These are phyloP conservation scores for Macaria liturata DNA, from an alignment of 2,888 invertebrate species.

Conservation along the genomic window DNA sequence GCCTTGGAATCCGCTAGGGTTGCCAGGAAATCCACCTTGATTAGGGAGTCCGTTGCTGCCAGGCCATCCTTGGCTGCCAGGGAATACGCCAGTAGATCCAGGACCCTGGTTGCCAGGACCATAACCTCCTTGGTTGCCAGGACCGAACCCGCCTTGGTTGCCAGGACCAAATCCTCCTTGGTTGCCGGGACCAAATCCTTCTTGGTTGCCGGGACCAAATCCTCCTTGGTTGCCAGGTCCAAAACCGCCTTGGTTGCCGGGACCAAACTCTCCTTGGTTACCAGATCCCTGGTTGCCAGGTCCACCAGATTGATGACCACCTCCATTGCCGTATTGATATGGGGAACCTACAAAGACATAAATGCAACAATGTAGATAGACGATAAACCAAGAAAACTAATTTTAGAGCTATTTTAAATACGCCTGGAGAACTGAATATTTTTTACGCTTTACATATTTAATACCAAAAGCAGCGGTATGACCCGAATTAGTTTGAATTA, in stretches of 20 bases:
- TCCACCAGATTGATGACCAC: conserved; percentile 9
- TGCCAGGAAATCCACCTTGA: background rate
- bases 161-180: conserved; percentile 17
- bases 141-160: conserved; percentile 5
- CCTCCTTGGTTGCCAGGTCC: conserved; percentile 11
- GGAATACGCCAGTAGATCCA: conserved; percentile 2
- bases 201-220: conserved; percentile 13
- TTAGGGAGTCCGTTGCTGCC: background rate
- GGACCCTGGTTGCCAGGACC: conserved; percentile 6
- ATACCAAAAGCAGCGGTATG: too few relatives aligned
- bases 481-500: too few relatives aligned
- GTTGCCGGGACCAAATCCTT: conserved; percentile 8
- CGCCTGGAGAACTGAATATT: too few relatives aligned
- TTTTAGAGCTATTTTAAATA: too few relatives aligned
- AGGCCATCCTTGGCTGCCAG: conserved; percentile 2
- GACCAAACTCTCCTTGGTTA: conserved; percentile 6
- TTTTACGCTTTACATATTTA: too few relatives aligned
- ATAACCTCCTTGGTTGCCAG: conserved; percentile 10
- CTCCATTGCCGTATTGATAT: conserved; percentile 14
- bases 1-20: conserved; percentile 3
- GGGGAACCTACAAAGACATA: conserved; percentile 9
- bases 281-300: conserved; percentile 4
- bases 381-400: too few relatives aligned
- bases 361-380: background rate
- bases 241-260: conserved; percentile 11